Evolutionary conservation across 2,888 invertebrate genomes (phyloP).

Genomic region (Philereme vetulata): DNA sequence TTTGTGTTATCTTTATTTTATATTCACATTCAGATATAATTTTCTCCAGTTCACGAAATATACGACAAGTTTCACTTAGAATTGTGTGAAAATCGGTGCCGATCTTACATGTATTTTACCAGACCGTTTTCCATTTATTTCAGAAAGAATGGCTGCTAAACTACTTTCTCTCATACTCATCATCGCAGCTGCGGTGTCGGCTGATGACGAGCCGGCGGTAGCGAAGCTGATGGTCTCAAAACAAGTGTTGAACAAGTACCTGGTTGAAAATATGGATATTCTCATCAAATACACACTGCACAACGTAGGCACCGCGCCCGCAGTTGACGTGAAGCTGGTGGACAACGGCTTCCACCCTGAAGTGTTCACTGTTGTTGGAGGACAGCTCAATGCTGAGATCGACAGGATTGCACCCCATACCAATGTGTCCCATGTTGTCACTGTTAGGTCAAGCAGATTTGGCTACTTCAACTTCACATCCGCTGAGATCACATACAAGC

Average conservation of each 20-base stretch:
- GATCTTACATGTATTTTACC: conserved; percentile 9
- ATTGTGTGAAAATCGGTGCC: conserved; percentile 12
- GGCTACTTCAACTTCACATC: conserved; percentile 99
- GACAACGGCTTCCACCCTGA: conserved; percentile 97
- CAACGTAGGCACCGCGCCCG: conserved; percentile 96
- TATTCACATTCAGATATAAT: background rate
- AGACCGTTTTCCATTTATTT: conserved; percentile 45
- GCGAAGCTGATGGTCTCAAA: conserved; percentile 96
- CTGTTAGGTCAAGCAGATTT: conserved; percentile 93
- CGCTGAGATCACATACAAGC: conserved; percentile 95
- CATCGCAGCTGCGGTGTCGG: conserved; percentile 72
- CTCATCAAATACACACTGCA: conserved; percentile 96
- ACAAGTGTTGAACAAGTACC: conserved; percentile 96
- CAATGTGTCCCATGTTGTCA: conserved; percentile 96
- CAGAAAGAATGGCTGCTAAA: conserved; percentile 74
- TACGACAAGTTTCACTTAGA: conserved; percentile 18
- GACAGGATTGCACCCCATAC: conserved; percentile 96
- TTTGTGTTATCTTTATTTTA: conserved; percentile 9
- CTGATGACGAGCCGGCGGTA: conserved; percentile 88
- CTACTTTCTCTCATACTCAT: conserved; percentile 73
- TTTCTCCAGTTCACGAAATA: background rate
- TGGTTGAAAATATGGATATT: conserved; percentile 98
- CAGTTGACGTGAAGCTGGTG: conserved; percentile 93
- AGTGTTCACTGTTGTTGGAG: conserved; percentile 95
- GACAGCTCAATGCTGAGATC: conserved; percentile 91